A percentile compares a stretch with the other conserved stretches of the same genome.
Conservation (phyloP, 1,140 invertebrate species). For the Limonius californicus region DNA sequence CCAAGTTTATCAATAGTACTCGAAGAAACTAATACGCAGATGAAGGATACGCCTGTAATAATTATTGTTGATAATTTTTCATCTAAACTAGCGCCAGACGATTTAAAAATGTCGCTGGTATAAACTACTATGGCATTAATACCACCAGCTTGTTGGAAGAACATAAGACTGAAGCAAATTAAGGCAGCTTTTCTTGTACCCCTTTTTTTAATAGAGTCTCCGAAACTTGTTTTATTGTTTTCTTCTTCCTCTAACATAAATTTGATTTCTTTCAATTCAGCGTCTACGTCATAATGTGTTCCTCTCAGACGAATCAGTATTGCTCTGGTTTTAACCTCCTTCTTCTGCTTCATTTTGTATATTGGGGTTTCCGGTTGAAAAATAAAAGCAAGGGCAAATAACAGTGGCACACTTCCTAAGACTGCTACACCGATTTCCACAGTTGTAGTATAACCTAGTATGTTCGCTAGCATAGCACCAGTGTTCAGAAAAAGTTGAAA, state of each 20-base stretch:
- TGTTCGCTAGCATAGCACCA: constrained; percentile 60
- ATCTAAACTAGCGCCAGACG: too few species aligned
- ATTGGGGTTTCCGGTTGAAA: constrained; percentile 68
- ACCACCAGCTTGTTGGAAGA: too few species aligned
- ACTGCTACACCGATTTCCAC: constrained; percentile 53
- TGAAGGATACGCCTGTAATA: too few species aligned
- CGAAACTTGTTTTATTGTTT: constrained; percentile 41
- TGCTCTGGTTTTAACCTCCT: constrained; percentile 59
- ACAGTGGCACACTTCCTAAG: constrained; percentile 54
- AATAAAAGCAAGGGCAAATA: constrained; percentile 55
- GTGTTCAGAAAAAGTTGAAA: constrained; percentile 63
- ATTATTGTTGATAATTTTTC: too few species aligned
- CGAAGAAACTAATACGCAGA: too few species aligned
- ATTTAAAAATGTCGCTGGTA: too few species aligned
- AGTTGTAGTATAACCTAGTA: constrained; percentile 46
- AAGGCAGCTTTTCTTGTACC: constrained; percentile 52
- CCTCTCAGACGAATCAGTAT: constrained; percentile 68
- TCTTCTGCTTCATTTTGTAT: constrained; percentile 53
- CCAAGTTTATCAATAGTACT: too few species aligned
- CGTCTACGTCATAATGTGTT: constrained; percentile 57
- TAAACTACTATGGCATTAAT: too few species aligned
- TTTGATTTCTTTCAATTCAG: constrained; percentile 52
- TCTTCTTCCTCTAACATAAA: constrained; percentile 43
- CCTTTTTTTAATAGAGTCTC: constrained; percentile 47
- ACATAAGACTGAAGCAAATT: too few species aligned